phyloP scores from a whole-genome alignment of 2,113 vertebrate species.

The Eclectus roratus region DNA sequence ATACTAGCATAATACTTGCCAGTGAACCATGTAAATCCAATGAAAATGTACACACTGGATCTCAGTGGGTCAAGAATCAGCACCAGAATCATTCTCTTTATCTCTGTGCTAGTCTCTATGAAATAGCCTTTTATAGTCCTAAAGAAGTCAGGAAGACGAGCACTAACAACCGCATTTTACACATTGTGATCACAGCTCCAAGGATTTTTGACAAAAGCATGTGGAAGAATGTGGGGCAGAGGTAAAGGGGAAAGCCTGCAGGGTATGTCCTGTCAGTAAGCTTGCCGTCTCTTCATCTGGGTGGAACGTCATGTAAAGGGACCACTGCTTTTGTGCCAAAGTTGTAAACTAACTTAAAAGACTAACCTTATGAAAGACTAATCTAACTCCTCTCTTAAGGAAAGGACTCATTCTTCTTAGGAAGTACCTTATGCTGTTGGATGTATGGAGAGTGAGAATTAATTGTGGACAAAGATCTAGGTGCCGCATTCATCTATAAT shows the following conservation, averaged over 20 bases:
- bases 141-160: neutral
- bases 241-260: neutral
- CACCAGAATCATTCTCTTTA: neutral
- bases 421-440: neutral
- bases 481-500: neutral
- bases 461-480: neutral
- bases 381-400: neutral
- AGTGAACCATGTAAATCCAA: neutral
- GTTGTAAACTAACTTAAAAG: neutral
- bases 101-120: neutral
- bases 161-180: neutral
- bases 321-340: neutral
- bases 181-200: rapidly evolving
- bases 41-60: neutral
- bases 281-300: neutral
- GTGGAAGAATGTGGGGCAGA: neutral
- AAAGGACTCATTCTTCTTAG: neutral
- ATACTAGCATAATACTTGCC: neutral
- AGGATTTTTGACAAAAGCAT: neutral
- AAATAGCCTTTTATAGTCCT: neutral
- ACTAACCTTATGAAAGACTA: neutral
- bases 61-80: neutral
- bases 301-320: neutral
- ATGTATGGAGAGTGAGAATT: neutral
- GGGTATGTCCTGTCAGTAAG: neutral